These are phyloP conservation scores for Mizuhopecten yessoensis DNA, from an alignment of 1,140 invertebrate species.

Conservation along the genomic window DNA sequence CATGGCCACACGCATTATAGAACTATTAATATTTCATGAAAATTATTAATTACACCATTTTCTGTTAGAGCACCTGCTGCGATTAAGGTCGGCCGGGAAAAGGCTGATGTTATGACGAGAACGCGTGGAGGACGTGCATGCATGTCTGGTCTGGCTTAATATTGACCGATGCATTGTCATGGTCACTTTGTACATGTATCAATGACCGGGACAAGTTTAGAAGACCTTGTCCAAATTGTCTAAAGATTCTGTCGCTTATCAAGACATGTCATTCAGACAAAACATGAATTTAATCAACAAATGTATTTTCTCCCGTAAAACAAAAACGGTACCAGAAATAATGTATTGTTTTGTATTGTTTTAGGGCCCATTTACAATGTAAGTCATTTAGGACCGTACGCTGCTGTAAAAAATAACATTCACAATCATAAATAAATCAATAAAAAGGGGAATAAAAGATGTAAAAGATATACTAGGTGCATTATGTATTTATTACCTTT, in stretches of 20 bases:
- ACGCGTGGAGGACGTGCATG: not conserved
- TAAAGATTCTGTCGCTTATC: not conserved
- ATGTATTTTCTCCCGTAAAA: too few relatives aligned
- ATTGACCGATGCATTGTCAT: not conserved
- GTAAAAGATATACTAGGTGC: too few relatives aligned
- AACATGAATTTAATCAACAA: not conserved
- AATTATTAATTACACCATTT: conserved; percentile 2
- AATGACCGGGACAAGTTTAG: not conserved
- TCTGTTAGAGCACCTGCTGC: conserved; percentile 11
- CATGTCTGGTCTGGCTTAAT: not conserved
- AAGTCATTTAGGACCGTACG: too few relatives aligned
- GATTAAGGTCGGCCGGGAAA: not conserved
- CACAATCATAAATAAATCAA: too few relatives aligned
- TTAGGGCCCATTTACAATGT: too few relatives aligned
- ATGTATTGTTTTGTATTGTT: too few relatives aligned
- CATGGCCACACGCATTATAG: not conserved
- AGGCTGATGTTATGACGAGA: not conserved
- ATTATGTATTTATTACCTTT: too few relatives aligned
- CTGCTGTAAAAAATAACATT: too few relatives aligned
- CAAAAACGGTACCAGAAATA: too few relatives aligned
- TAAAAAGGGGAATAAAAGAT: too few relatives aligned
- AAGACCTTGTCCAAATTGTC: not conserved
- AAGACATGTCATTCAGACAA: not conserved
- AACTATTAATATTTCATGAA: not conserved
- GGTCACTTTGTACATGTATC: not conserved